phyloP scores from a whole-genome alignment of 2,113 vertebrate genomes.

The Myotis lucifugus region DNA sequence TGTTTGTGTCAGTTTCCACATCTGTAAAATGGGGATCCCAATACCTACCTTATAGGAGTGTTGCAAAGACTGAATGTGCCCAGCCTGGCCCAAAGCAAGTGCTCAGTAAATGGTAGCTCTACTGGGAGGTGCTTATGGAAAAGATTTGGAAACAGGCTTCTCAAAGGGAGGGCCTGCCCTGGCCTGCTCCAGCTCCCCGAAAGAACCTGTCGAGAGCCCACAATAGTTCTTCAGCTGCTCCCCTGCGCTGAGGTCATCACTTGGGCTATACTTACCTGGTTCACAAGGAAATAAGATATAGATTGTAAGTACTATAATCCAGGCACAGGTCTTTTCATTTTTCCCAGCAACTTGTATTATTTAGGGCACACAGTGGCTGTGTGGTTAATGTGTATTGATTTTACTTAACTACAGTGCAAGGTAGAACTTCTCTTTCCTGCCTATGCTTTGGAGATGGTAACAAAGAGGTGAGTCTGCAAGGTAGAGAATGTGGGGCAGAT shows the following conservation, averaged over 20 bases:
- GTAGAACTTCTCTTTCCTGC: neutral
- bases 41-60: neutral
- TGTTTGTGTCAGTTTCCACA: neutral
- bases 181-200: neutral
- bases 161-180: neutral
- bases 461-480: neutral
- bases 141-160: neutral
- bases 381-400: neutral
- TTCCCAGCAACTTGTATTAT: neutral
- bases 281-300: neutral
- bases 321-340: neutral
- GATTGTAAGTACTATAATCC: neutral
- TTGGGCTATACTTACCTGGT: neutral
- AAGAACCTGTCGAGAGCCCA: neutral
- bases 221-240: neutral
- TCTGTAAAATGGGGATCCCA: neutral
- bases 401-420: neutral
- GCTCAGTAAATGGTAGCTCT: neutral
- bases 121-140: neutral
- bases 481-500: neutral
- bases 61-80: neutral
- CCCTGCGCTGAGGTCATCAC: neutral
- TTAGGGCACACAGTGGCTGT: neutral
- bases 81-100: neutral
- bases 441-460: neutral